Base-by-base conservation (phyloP, 2,113 vertebrate genomes). In the Kobus ellipsiprymnus region DNA sequence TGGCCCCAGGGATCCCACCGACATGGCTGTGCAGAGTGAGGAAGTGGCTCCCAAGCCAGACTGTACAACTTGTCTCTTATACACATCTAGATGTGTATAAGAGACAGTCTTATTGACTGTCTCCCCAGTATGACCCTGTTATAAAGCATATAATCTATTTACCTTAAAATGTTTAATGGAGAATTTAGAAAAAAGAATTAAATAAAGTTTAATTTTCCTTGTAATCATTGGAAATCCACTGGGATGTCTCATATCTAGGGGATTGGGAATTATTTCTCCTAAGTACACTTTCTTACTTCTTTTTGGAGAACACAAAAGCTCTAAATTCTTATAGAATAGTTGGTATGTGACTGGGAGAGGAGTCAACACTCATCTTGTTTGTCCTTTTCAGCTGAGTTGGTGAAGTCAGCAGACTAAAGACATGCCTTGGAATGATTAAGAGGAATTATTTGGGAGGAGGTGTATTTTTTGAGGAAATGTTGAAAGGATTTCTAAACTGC, bases 401-500 rank as follows among this genome's bases (percentile, higher is more conserved):
- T 67, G 36, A 94, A 90, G 62, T 97, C 62, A 89, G 50, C 16
- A 83, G 83, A 36, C 80, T 93, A 16, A 59, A 92, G 52, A 44
- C 27, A 48, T 46, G 74, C 86, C 84, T 81, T 71, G 30, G n/a
- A 93, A 40, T 60, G 67, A 96, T 52, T 36, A 88, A 92, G 95
- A 87, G 6, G 36, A 85, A 93, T 80, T 96, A 54, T 55, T 88
- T 92, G 44, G 94, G 71, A 96, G 40, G 78, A 94, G 81, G 80
- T 74, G n/a, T 86, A 52, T 50, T 57, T 62, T 97, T 29, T 33
- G 17, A 83, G 60, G 92, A 93, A 82, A 86, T 16, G 29, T 59
- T 88, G 85, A 89, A 96, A 97, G 57, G 80, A 71, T 48, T 91
- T 92, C 96, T 95, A 62, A 87, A 96, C 89, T 92, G 50, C 3